Evolutionary conservation across 1,140 invertebrate species (phyloP).

Genomic region (Microplitis demolitor): DNA sequence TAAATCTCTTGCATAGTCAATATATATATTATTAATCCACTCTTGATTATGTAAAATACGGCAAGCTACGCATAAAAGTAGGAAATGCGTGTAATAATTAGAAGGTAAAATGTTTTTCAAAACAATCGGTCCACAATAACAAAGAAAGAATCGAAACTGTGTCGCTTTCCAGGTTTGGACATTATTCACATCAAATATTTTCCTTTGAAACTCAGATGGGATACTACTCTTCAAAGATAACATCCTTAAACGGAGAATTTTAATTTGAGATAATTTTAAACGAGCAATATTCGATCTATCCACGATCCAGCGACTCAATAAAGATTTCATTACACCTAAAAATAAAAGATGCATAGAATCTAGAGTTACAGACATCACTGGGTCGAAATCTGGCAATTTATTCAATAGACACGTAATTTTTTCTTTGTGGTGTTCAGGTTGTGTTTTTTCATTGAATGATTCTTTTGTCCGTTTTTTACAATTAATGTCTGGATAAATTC

Average conservation of each 20-base stretch:
- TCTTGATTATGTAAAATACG: constrained; percentile 30
- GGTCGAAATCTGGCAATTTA: constrained; percentile 25
- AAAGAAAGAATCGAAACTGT: constrained; percentile 34
- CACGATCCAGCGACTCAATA: not conserved
- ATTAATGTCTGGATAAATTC: constrained; percentile 32
- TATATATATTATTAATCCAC: constrained; percentile 7
- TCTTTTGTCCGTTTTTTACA: constrained; percentile 25
- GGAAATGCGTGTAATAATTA: constrained; percentile 32
- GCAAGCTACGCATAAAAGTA: constrained; percentile 33
- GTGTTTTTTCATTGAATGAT: constrained; percentile 22
- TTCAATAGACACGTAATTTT: constrained; percentile 19
- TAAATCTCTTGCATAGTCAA: constrained; percentile 31
- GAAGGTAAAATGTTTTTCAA: constrained; percentile 29
- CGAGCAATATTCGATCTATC: not conserved
- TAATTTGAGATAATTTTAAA: not conserved
- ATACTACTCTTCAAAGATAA: constrained; percentile 16
- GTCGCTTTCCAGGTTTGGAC: constrained; percentile 35
- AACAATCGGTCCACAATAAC: constrained; percentile 29
- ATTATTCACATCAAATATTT: constrained; percentile 30
- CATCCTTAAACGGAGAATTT: not conserved
- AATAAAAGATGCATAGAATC: constrained; percentile 32
- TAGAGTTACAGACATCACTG: constrained; percentile 13
- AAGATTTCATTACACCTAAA: constrained; percentile 25
- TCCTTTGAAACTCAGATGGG: constrained; percentile 28
- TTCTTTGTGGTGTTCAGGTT: constrained; percentile 28